phyloP scores from a whole-genome alignment of 2,113 vertebrate genomes.

The Silurus meridionalis region DNA sequence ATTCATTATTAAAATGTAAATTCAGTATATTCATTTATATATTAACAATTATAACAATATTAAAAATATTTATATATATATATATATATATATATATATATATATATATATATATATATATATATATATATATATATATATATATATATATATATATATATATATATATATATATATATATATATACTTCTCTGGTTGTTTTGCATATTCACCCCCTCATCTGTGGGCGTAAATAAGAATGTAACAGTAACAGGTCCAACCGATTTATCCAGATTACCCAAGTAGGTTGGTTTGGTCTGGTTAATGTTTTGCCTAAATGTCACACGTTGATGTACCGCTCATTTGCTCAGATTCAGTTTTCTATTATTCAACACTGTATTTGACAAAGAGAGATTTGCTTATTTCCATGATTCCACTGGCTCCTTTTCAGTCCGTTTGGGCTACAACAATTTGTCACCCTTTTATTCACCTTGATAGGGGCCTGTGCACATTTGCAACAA shows the following conservation, averaged over 20 bases:
- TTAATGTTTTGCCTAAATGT: neutral
- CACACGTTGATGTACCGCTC: neutral
- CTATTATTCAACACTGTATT: neutral
- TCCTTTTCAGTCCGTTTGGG: neutral
- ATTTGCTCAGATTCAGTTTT: neutral
- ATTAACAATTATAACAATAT: too few species aligned
- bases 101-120: too few species aligned
- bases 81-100: too few species aligned
- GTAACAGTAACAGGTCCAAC: neutral
- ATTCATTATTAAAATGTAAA: too few species aligned
- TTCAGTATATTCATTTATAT: too few species aligned
- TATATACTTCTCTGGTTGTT: too few species aligned
- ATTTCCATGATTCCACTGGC: neutral
- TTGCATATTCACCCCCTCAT: too few species aligned
- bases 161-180: too few species aligned
- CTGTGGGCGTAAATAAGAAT: neutral
- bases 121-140: too few species aligned
- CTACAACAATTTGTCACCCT: too few species aligned
- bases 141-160: too few species aligned
- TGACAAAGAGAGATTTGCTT: neutral
- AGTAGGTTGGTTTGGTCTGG: neutral
- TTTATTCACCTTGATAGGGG: neutral
- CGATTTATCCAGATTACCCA: neutral
- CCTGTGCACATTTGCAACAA: neutral
- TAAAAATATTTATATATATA: too few species aligned